Conservation (phyloP, 2,888 invertebrate species). For the Calliscelio sp. region DNA sequence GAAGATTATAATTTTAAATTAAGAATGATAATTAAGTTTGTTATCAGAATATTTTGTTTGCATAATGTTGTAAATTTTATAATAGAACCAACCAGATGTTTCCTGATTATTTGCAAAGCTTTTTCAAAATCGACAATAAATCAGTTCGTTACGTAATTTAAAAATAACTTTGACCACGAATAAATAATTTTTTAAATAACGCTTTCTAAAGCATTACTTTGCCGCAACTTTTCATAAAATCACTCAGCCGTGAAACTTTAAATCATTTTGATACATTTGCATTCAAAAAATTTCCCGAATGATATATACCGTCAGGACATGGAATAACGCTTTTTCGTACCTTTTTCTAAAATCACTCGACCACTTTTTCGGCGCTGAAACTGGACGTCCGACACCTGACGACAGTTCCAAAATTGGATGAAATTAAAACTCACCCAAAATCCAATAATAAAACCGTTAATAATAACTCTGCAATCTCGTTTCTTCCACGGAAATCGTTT, state of each 20-base stretch:
- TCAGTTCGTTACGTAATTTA: too few relatives aligned
- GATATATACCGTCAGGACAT: conserved; percentile 23
- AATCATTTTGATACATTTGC: conserved; percentile 47
- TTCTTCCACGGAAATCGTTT: too few relatives aligned
- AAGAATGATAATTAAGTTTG: too few relatives aligned
- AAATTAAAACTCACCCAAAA: not conserved
- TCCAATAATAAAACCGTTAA: not conserved
- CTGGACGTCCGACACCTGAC: conserved; percentile 5
- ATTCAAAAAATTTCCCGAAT: conserved; percentile 39
- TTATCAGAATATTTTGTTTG: too few relatives aligned
- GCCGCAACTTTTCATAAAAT: conserved; percentile 23
- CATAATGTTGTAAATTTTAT: too few relatives aligned
- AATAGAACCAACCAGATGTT: too few relatives aligned
- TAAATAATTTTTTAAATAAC: not conserved
- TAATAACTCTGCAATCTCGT: too few relatives aligned
- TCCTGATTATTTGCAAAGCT: too few relatives aligned
- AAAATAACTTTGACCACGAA: not conserved
- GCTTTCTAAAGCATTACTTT: conserved; percentile 17
- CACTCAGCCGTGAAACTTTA: conserved; percentile 15
- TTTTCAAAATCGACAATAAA: too few relatives aligned
- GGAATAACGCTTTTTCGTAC: conserved; percentile 14
- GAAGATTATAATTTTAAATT: too few relatives aligned
- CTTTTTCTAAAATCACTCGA: conserved; percentile 10
- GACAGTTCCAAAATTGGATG: conserved; percentile 1
- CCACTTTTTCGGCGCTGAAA: not conserved